These are phyloP conservation scores for Rhinichthys osculus DNA, from an alignment of 2,797 vertebrate species.

Conservation along the genomic window DNA sequence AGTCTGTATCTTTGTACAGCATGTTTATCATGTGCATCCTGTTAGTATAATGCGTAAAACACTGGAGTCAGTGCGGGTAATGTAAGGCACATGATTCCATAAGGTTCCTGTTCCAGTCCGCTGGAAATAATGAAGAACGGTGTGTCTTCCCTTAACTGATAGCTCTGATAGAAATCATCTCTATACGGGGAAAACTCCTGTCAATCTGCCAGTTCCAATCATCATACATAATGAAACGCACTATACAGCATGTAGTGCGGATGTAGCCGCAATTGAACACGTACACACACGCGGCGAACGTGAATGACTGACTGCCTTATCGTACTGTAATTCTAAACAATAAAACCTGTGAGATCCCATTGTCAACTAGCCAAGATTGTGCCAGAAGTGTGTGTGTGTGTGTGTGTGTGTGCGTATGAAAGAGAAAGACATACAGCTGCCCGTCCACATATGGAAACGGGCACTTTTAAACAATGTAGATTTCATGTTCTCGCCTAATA, in stretches of 20 bases:
- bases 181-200: conserved; percentile 63
- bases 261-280: conserved; percentile 36
- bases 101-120: conserved; percentile 57
- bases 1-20: conserved; percentile 14
- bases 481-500: conserved; percentile 29
- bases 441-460: conserved; percentile 8
- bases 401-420: conserved; percentile 6
- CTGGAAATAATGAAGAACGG: conserved; percentile 69
- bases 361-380: conserved; percentile 15
- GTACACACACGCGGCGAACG: conserved; percentile 18
- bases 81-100: conserved; percentile 65
- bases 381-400: conserved; percentile 63
- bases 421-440: conserved; percentile 20
- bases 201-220: conserved; percentile 43
- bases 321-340: conserved; percentile 60
- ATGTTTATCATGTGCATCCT: conserved; percentile 24
- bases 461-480: conserved; percentile 29
- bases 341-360: conserved; percentile 31
- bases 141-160: conserved; percentile 66
- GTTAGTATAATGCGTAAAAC: conserved; percentile 48
- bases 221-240: conserved; percentile 63
- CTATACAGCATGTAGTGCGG: conserved; percentile 58
- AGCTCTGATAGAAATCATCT: conserved; percentile 72
- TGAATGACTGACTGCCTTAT: conserved; percentile 31
- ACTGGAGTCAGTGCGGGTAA: conserved; percentile 59